phyloP scores from a whole-genome alignment of 2,797 vertebrate genomes.

The Columba guinea region DNA sequence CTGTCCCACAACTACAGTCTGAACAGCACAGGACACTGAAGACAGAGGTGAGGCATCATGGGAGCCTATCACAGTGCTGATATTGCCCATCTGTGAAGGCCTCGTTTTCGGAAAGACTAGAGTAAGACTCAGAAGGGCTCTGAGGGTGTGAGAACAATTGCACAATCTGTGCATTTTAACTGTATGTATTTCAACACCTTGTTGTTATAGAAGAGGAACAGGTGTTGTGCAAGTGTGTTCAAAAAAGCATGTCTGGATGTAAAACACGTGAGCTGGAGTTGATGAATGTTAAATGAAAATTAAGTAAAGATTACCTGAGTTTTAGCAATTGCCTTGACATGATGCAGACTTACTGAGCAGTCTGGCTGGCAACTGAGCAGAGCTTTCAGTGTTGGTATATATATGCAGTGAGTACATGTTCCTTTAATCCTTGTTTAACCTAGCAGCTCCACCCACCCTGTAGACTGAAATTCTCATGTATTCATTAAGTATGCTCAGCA shows the following conservation, averaged over 20 bases:
- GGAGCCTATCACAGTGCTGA: not conserved
- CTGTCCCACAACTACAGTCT: not conserved
- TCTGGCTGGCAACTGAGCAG: constrained; percentile 41
- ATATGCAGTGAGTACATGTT: not conserved
- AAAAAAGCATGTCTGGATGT: not conserved
- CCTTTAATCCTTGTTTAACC: constrained; percentile 2
- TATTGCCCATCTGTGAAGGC: not conserved
- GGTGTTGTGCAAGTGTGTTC: not conserved
- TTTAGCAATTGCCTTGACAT: not conserved
- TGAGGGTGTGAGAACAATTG: not conserved
- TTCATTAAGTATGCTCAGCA: not conserved
- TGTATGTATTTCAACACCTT: not conserved
- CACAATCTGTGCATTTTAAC: not conserved
- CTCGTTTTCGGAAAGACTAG: not conserved
- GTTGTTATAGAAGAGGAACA: not conserved
- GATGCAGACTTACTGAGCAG: constrained; percentile 6
- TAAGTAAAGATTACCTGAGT: not conserved
- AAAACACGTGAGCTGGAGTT: not conserved
- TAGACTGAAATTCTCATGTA: constrained; percentile 7
- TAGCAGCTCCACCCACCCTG: constrained; percentile 38
- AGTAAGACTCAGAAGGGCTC: not conserved
- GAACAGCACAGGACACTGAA: not conserved
- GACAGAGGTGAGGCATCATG: not conserved
- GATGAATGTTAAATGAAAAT: not conserved
- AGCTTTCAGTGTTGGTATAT: not conserved